phyloP scores from a whole-genome alignment of 2,113 vertebrate species.

The Hemiscyllium ocellatum region DNA sequence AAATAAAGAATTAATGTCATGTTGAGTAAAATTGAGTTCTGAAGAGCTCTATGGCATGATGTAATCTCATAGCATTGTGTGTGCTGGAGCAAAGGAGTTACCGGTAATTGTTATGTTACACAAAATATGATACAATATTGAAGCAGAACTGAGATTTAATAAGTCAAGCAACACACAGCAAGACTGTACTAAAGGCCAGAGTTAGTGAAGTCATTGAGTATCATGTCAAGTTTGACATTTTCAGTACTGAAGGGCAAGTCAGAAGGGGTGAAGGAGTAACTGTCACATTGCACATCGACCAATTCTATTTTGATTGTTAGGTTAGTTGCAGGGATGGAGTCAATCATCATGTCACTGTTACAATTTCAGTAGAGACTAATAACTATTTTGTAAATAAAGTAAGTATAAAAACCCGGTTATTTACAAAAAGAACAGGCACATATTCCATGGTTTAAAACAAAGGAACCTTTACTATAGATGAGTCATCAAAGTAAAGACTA shows the following conservation, averaged over 20 bases:
- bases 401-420: too few species aligned
- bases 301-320: neutral
- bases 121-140: neutral
- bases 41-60: neutral
- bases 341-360: neutral
- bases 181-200: neutral
- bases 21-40: neutral
- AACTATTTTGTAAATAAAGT: too few species aligned
- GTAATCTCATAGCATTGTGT: neutral
- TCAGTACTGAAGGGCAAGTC: neutral
- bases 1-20: neutral
- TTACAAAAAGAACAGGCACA: too few species aligned
- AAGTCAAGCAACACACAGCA: neutral
- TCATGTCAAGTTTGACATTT: neutral
- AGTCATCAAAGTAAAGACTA: too few species aligned
- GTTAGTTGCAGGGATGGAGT: neutral
- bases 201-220: constrained; percentile 14
- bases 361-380: too few species aligned
- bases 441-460: too few species aligned
- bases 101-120: neutral
- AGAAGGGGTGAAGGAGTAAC: too few species aligned
- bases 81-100: neutral
- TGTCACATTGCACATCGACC: neutral
- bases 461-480: too few species aligned
- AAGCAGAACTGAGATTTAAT: neutral